Conservation (phyloP, 2,113 vertebrate genomes). For the Cryptomyrus ogoouensis region DNA sequence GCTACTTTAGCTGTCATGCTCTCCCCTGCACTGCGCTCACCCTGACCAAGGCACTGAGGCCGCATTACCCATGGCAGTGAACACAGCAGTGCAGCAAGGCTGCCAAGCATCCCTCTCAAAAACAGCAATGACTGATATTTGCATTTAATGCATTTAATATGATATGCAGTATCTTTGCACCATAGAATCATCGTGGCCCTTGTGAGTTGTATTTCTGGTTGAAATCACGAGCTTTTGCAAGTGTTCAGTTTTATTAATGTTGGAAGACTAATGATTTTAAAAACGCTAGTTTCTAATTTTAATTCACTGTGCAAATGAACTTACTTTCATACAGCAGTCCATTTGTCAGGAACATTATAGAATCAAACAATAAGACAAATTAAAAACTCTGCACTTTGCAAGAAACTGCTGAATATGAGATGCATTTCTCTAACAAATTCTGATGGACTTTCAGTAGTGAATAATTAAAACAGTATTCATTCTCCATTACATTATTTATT, state of each 20-base stretch:
- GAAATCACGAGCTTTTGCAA: neutral
- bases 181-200: neutral
- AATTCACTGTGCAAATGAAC: neutral
- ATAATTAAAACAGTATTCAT: constrained; percentile 40
- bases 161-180: neutral
- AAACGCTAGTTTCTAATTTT: neutral
- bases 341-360: neutral
- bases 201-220: neutral
- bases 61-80: too few relatives aligned
- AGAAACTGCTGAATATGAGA: constrained; percentile 20
- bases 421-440: constrained; percentile 12
- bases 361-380: neutral
- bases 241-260: neutral
- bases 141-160: neutral
- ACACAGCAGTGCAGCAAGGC: neutral
- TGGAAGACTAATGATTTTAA: neutral
- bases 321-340: neutral
- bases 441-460: constrained; percentile 24
- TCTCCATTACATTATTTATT: constrained; percentile 36
- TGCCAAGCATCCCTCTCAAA: neutral
- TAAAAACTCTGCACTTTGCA: neutral
- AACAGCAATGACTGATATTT: neutral
- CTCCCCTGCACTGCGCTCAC: neutral
- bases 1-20: neutral
- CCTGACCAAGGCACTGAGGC: neutral